A percentile compares a stretch with the other conserved stretches of the same genome.
Evolutionary conservation across 2,797 vertebrate species (phyloP).

Genomic region (Atherinosoma microstoma): DNA sequence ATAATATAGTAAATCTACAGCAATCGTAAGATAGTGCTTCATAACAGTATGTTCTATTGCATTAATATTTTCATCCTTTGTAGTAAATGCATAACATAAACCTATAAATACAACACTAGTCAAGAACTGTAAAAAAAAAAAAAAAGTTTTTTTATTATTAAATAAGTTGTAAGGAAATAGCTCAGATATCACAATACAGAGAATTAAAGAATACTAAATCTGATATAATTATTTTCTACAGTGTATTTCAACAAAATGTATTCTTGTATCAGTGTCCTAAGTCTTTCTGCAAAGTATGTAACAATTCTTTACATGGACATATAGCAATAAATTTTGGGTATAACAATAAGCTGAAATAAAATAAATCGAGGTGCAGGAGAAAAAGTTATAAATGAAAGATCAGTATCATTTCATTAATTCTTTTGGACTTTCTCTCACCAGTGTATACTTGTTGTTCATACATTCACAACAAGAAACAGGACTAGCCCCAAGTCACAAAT

Average conservation of each 20-base stretch:
- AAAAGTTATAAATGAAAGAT: constrained; percentile 1
- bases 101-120: not conserved
- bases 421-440: constrained; percentile 23
- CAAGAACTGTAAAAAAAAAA: not conserved
- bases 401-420: not conserved
- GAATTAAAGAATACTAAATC: constrained; percentile 6
- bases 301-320: constrained; percentile 15
- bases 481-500: constrained; percentile 45
- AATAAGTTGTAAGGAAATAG: constrained; percentile 21
- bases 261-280: not conserved
- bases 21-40: not conserved
- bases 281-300: constrained; percentile 4
- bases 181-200: constrained; percentile 1
- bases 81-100: not conserved
- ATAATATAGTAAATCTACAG: not conserved
- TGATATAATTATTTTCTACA: not conserved
- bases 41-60: not conserved
- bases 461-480: constrained; percentile 24
- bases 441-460: constrained; percentile 23
- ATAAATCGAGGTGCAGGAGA: constrained; percentile 22
- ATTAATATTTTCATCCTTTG: not conserved
- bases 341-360: constrained; percentile 12
- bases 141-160: constrained; percentile 57
- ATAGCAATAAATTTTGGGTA: constrained; percentile 3
- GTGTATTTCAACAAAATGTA: constrained; percentile 15